Percentiles rank a stretch among this genome's conserved stretches.
These are phyloP conservation scores for Smutsia gigantea DNA, from an alignment of 2,797 vertebrate genomes.

Conservation along the genomic window DNA sequence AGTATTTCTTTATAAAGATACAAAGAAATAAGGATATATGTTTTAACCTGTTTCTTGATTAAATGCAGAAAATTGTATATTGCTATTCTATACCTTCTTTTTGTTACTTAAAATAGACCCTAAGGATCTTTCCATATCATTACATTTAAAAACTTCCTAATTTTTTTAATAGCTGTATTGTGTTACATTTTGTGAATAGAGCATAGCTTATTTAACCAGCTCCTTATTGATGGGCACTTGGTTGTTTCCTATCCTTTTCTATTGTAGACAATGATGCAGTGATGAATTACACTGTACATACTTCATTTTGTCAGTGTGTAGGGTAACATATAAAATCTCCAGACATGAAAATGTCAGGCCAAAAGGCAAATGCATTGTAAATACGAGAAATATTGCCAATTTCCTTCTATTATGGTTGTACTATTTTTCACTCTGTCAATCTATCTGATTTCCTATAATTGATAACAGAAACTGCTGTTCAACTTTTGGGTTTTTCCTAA, in stretches of 20 bases:
- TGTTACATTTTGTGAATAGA: neutral
- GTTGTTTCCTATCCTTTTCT: constrained; percentile 2
- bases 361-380: constrained; percentile 15
- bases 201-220: neutral
- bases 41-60: neutral
- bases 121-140: neutral
- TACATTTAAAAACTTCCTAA: neutral
- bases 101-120: constrained; percentile 42
- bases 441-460: neutral
- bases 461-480: neutral
- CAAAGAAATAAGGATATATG: neutral
- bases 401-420: neutral
- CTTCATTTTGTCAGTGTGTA: constrained; percentile 6
- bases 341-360: neutral
- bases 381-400: neutral
- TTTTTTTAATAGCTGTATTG: neutral
- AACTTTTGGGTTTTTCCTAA: neutral
- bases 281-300: neutral
- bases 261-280: neutral
- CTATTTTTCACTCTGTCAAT: neutral
- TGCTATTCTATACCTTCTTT: neutral
- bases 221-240: neutral
- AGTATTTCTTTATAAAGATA: constrained; percentile 19
- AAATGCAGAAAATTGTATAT: neutral
- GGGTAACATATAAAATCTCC: constrained; percentile 1